Percentiles rank a stretch among this genome's conserved stretches.
Conservation (phyloP, 2,888 invertebrate species). For the Hirtodrosophila cameraria region DNA sequence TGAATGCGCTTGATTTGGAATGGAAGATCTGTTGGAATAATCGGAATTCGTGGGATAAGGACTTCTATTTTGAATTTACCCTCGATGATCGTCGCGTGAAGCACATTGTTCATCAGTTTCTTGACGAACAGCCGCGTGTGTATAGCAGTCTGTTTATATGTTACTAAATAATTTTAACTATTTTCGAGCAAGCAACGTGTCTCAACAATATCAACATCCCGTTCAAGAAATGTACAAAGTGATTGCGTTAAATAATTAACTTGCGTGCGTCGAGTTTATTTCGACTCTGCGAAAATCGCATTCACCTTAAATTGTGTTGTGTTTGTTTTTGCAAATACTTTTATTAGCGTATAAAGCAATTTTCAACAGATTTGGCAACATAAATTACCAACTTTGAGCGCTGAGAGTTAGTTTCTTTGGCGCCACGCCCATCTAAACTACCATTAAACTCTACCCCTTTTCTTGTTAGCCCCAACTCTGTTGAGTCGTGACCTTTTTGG, state of each 20-base stretch:
- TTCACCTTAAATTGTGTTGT: constrained; percentile 55
- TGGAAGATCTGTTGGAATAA: no score
- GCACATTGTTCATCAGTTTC: background rate
- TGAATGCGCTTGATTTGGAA: no score
- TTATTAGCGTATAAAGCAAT: constrained; percentile 69
- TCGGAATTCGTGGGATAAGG: no score
- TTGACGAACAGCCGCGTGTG: no score
- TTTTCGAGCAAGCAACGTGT: no score
- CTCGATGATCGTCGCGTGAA: no score
- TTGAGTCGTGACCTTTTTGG: constrained; percentile 73
- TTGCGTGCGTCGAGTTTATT: constrained; percentile 8
- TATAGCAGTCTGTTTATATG: no score
- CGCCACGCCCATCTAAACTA: constrained; percentile 52
- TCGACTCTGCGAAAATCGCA: background rate
- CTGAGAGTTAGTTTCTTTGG: constrained; percentile 33
- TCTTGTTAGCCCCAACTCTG: background rate
- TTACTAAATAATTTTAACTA: no score
- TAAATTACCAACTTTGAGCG: constrained; percentile 62
- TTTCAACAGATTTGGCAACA: constrained; percentile 70
- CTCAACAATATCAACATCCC: no score
- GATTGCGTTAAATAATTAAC: constrained; percentile 8
- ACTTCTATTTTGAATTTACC: no score
- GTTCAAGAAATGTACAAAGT: background rate
- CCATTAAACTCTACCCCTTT: constrained; percentile 13
- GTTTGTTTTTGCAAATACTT: constrained; percentile 51